These are phyloP conservation scores for Stenchaetothrips biformis DNA, from an alignment of 2,888 invertebrate species.

Conservation along the genomic window DNA sequence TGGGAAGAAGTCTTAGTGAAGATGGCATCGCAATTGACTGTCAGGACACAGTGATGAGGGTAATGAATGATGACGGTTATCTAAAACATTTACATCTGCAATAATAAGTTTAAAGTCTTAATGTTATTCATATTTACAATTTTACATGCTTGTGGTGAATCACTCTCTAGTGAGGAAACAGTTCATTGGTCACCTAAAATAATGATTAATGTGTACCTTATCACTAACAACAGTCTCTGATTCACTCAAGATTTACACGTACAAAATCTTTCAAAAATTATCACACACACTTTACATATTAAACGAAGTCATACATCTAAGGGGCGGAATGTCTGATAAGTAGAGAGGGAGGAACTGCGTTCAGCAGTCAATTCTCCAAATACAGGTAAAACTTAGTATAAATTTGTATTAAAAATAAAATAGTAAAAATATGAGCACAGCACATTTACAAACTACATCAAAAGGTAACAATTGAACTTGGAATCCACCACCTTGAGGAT, in stretches of 20 bases:
- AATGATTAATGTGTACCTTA: too few relatives aligned
- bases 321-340: conserved; percentile 20
- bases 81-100: too few relatives aligned
- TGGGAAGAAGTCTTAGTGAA: too few relatives aligned
- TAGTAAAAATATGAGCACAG: conserved; percentile 18
- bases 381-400: neutral
- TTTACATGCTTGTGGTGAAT: too few relatives aligned
- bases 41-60: too few relatives aligned
- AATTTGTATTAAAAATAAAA: neutral
- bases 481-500: conserved; percentile 1
- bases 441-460: conserved; percentile 8
- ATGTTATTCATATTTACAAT: too few relatives aligned
- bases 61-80: too few relatives aligned
- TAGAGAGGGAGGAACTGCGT: neutral
- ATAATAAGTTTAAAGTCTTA: too few relatives aligned
- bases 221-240: conserved; percentile 1
- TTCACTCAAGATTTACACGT: neutral
- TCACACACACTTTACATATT: conserved; percentile 3
- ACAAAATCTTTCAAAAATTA: neutral
- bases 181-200: too few relatives aligned
- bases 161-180: too few relatives aligned
- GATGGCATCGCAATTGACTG: too few relatives aligned
- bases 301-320: neutral
- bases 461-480: neutral
- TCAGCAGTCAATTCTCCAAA: neutral